These are phyloP conservation scores for Spermophilus dauricus DNA, from an alignment of 2,113 vertebrate genomes.

Conservation along the genomic window DNA sequence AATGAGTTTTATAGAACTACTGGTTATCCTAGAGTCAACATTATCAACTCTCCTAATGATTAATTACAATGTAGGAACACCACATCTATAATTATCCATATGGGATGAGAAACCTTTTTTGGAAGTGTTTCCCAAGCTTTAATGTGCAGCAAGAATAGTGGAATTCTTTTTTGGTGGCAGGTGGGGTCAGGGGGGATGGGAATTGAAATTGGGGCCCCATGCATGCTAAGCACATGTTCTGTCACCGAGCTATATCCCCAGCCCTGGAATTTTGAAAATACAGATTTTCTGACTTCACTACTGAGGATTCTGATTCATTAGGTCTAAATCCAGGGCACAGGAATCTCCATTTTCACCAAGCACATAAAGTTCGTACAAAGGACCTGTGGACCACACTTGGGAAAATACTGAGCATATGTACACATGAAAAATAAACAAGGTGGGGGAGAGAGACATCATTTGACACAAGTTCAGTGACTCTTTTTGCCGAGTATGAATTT, in stretches of 20 bases:
- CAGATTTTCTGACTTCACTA: slow-evolving; percentile 1
- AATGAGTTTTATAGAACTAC: neutral
- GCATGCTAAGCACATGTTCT: neutral
- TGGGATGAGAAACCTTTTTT: neutral
- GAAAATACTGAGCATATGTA: neutral
- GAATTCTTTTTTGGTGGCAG: neutral
- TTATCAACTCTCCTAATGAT: neutral
- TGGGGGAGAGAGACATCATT: neutral
- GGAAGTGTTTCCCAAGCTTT: neutral
- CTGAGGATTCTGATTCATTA: neutral
- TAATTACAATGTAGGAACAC: neutral
- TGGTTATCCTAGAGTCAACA: neutral
- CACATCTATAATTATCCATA: neutral
- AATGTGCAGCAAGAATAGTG: neutral
- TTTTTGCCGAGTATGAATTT: slow-evolving; percentile 49
- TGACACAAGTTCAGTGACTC: neutral
- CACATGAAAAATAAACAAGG: neutral
- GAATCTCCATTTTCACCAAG: neutral
- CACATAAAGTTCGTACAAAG: neutral
- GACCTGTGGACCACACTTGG: neutral
- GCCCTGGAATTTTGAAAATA: neutral
- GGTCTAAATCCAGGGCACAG: neutral
- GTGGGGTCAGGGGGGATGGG: neutral
- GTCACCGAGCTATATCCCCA: neutral
- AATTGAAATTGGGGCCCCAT: neutral